Conservation (phyloP, 23 tunicate genomes). For the Halocynthia aurantium region DNA sequence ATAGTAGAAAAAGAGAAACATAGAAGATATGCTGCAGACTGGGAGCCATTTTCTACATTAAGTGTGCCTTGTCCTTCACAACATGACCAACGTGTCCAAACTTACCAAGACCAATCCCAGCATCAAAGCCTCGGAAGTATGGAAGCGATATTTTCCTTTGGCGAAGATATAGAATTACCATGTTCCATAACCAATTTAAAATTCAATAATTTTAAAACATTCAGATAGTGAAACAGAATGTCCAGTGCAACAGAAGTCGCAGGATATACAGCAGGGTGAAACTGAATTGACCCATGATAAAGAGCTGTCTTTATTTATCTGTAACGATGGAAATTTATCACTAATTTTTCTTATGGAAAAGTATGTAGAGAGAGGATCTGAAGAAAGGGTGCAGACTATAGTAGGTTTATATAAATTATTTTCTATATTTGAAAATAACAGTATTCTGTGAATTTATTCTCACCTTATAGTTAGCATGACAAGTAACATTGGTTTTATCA, state of each 20-base stretch:
- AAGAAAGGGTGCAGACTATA: too few species aligned
- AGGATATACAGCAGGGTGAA: too few species aligned
- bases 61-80: background rate
- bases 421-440: too few species aligned
- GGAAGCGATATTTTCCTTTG: background rate
- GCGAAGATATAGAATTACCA: too few species aligned
- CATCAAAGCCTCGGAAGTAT: background rate
- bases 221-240: background rate
- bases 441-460: too few species aligned
- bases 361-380: background rate
- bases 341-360: background rate
- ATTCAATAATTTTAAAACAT: too few species aligned
- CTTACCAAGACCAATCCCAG: background rate
- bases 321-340: background rate
- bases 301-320: background rate
- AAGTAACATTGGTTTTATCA: too few species aligned
- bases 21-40: background rate
- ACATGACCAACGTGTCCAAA: background rate
- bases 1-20: background rate
- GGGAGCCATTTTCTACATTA: conserved; percentile 1
- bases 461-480: too few species aligned
- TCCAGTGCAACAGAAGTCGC: background rate
- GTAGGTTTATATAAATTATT: too few species aligned
- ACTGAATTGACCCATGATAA: background rate
- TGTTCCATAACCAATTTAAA: too few species aligned